Evolutionary conservation across 2,113 vertebrate species (phyloP), one percentile per base, ranked within the genome.

Genomic region (Sakesphorus luctuosus): DNA sequence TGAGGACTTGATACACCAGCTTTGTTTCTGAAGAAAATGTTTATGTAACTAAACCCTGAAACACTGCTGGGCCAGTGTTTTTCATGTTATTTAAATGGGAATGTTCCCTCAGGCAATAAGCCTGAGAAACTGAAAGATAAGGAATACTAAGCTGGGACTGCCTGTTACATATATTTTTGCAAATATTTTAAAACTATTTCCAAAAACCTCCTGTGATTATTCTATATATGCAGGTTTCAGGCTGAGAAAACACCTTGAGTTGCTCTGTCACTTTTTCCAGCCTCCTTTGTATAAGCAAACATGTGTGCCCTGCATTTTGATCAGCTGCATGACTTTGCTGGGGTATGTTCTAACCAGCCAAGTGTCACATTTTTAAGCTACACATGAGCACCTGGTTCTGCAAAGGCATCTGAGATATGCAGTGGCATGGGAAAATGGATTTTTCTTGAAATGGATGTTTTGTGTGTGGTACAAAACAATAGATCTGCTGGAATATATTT

Each of bases 21-120:
- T 94, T 93, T 90, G 76, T 93, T 96, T 80, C 86, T 90, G 53
- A 94, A 91, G 73, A 94, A 89, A 89, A 89, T 92, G 79, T 94
- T 96, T 93, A 18, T 94, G 44, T 82, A 95, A 87, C 53, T 91
- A 89, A 87, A 72, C 47, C 66, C 85, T 84, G 63, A 95, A 95
- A 84, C 29, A 25, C 24, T 63, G 52, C 88, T 78, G 6, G 6
- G 44, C 72, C 28, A 81, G 55, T 53, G 28, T 78, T 86, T 90
- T 86, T 87, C 47, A 65, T 84, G 78, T 91, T 74, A 83, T 36
- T 94, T 90, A 86, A 90, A 92, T 76, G 75, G 78, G 80, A 44
- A 56, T 61, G 35, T 94, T 74, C 40, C 83, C 47, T 81, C 29
- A 43, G 68, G 56, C 5, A 18, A 11, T 92, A 80, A 86, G 24